Evolutionary conservation across 2,888 invertebrate species (phyloP).

Genomic region (Torymus texanus): DNA sequence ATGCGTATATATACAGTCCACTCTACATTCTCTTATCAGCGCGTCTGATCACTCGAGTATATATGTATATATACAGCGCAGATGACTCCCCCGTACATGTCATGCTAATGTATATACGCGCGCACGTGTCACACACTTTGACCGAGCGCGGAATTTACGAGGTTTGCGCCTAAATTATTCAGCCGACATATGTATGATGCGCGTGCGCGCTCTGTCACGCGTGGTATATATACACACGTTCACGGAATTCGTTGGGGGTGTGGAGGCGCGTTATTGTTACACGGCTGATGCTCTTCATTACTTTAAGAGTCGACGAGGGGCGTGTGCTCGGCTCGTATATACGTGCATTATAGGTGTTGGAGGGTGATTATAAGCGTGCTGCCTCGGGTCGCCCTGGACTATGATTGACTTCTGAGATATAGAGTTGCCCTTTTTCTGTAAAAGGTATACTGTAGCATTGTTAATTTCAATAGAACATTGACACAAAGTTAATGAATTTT

Average conservation of each 20-base stretch:
- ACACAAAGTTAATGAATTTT: no score
- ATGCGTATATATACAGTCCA: background rate
- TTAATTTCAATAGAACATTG: no score
- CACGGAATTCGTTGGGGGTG: background rate
- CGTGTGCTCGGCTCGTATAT: no score
- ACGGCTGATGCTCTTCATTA: constrained; percentile 4
- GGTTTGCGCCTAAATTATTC: constrained; percentile 26
- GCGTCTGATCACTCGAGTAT: background rate
- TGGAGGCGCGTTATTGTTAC: no score
- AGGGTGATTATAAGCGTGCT: no score
- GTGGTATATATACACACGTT: background rate
- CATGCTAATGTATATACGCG: constrained; percentile 18
- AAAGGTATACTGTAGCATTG: no score
- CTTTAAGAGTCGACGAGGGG: constrained; percentile 1
- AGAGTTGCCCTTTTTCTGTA: no score
- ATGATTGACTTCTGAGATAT: no score
- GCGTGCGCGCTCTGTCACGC: background rate
- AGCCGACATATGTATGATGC: constrained; percentile 9
- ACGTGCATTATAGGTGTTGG: no score
- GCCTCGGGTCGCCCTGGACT: no score
- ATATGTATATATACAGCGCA: background rate
- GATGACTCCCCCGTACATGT: constrained; percentile 31
- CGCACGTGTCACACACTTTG: background rate
- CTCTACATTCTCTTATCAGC: constrained; percentile 13
- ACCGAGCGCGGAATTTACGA: constrained; percentile 22